Evolutionary conservation across 2,797 vertebrate species (phyloP).

Genomic region (Momotus momota): DNA sequence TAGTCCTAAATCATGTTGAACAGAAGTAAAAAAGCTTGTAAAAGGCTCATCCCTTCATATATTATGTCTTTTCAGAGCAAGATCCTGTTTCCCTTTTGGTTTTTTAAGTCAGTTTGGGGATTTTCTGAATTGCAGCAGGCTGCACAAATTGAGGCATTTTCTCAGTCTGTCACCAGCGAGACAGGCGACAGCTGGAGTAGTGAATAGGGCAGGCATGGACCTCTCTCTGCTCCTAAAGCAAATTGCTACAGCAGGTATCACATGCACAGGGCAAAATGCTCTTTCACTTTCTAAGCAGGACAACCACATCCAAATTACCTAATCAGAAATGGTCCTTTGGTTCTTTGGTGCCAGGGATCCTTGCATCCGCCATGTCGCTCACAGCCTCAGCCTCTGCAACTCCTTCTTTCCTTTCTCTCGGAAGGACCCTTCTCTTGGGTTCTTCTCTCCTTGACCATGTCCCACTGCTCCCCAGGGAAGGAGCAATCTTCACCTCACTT

Average conservation of each 20-base stretch:
- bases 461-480: background rate
- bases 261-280: background rate
- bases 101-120: background rate
- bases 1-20: background rate
- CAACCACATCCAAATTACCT: background rate
- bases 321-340: background rate
- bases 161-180: background rate
- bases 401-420: background rate
- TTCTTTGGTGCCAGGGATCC: background rate
- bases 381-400: background rate
- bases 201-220: background rate
- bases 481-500: background rate
- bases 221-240: background rate
- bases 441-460: background rate
- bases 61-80: background rate
- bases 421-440: background rate
- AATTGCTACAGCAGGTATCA: background rate
- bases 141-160: background rate
- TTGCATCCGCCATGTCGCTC: background rate
- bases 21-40: background rate
- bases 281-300: background rate
- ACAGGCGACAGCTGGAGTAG: background rate
- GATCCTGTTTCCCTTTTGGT: rapidly evolving
- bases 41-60: background rate
- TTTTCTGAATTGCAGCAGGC: background rate